Evolutionary conservation across 2,113 vertebrate genomes (phyloP), one percentile per base, ranked within the genome.

Genomic region (Ornithorhynchus anatinus): DNA sequence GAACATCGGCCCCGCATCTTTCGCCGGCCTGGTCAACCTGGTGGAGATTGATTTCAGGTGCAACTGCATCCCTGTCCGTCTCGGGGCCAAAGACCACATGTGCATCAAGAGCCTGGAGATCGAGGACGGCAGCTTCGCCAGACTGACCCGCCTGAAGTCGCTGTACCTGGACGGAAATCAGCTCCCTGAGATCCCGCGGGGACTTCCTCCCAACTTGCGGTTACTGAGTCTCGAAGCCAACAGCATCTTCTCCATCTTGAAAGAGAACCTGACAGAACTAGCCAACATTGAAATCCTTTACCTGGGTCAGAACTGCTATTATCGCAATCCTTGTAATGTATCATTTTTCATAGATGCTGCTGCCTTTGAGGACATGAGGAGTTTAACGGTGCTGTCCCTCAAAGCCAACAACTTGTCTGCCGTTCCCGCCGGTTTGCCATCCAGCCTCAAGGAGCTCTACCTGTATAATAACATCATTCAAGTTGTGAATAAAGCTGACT

Each of bases 291-390:
- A 96, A 86, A 63, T 27, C 1, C 89, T 99, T 57, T 97, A 96
- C 36, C 89, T 99, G 4, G 95, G 97, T 40, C 96, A 98, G 77
- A 99, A 99, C 76, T 99, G 97, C 63, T 99, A 98, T 77, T 97
- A 90, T 77, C 93, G 96, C 51, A 99, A 99, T 63, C 96, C 96
- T 0, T 99, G 97, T 75, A 96, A 97, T 57, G 70, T 58, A 23
- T 95, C 95, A 0, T 99, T 95, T 82, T 43, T 38, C 5, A 93
- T 99, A 27, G 93, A 96, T 64, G 25, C 81, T 2, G 91, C 91
- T 20, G 91, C 96, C 11, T 98, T 99, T 87, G 75, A 86, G 37
- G 76, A 89, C 33, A 85, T 99, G 42, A 78, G 32, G 22, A 94
- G 92, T 45, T 87, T 99, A 66, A 94, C 86, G 51, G 17, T 97